A percentile compares a stretch with the other conserved stretches of the same genome.
phyloP scores from a whole-genome alignment of 2,797 vertebrate genomes.

The Tinamus major region DNA sequence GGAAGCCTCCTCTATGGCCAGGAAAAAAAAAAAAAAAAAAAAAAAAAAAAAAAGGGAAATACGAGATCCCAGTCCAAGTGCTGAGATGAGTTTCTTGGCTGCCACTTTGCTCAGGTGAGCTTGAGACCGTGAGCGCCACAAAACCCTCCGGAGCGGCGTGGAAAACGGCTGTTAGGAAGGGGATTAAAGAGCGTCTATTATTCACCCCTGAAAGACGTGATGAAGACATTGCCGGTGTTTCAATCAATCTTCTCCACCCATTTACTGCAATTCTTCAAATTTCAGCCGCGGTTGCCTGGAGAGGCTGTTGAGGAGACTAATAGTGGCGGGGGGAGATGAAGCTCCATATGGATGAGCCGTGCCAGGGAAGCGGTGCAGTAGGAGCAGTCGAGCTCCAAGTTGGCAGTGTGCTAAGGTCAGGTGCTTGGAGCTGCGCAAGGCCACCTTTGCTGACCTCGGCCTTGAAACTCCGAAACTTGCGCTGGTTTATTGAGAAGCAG shows the following conservation, averaged over 20 bases:
- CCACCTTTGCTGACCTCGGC: background rate
- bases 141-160: background rate
- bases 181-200: background rate
- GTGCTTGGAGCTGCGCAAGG: background rate
- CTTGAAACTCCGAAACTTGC: background rate
- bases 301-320: background rate
- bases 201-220: conserved; percentile 1
- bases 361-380: background rate
- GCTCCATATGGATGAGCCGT: background rate
- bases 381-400: background rate
- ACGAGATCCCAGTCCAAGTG: background rate
- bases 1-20: background rate
- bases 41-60: background rate
- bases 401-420: background rate
- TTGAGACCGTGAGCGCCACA: background rate
- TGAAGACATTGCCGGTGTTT: conserved; percentile 2
- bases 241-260: background rate
- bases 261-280: background rate
- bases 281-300: background rate
- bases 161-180: background rate
- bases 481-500: background rate
- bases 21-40: background rate
- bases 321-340: background rate
- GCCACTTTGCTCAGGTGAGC: background rate
- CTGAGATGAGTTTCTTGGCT: background rate